These are phyloP conservation scores for Bos indicus DNA, from an alignment of 2,113 vertebrate species.

Conservation along the genomic window DNA sequence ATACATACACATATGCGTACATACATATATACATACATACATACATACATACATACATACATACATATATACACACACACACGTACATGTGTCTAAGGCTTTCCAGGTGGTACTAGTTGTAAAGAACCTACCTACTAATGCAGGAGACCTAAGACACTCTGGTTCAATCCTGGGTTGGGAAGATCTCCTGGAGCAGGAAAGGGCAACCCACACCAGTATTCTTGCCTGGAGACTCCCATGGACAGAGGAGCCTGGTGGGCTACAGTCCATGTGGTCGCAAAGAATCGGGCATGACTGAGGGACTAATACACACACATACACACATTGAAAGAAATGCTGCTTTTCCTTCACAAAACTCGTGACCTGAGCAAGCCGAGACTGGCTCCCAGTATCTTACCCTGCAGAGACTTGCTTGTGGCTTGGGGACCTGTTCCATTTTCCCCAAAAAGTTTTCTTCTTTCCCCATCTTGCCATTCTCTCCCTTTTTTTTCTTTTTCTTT, in stretches of 20 bases:
- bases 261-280: not conserved
- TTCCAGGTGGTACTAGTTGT: not conserved
- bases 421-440: not conserved
- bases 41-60: no score
- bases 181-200: not conserved
- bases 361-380: not conserved
- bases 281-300: fast-evolving
- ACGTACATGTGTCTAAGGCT: not conserved
- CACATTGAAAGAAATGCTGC: fast-evolving
- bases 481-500: not conserved
- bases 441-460: not conserved
- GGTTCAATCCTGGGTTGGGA: not conserved
- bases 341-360: not conserved
- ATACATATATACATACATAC: no score
- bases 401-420: not conserved
- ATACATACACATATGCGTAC: no score
- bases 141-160: not conserved
- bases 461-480: fast-evolving
- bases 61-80: fast-evolving
- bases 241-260: not conserved
- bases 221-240: not conserved
- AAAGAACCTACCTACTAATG: not conserved
- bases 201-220: not conserved
- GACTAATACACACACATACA: not conserved
- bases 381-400: not conserved